phyloP scores from a whole-genome alignment of 2,888 invertebrate species.

The Eupeodes latifasciatus region DNA sequence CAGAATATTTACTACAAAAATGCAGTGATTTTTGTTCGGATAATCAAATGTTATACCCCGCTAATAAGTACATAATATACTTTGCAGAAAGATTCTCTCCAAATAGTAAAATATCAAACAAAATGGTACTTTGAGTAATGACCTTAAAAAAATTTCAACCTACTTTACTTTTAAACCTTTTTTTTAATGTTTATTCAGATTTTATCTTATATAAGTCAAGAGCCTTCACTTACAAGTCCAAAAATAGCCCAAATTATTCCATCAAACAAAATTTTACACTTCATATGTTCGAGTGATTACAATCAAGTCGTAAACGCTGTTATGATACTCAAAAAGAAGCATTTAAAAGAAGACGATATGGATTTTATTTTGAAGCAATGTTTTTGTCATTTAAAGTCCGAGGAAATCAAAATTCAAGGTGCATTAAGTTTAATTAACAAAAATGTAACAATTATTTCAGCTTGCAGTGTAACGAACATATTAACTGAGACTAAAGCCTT shows the following conservation, averaged over 20 bases:
- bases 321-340: constrained; percentile 40
- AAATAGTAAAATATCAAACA: constrained; percentile 11
- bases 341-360: constrained; percentile 44
- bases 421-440: constrained; percentile 46
- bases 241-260: constrained; percentile 38
- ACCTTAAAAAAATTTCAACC: background rate
- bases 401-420: constrained; percentile 49
- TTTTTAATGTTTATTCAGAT: constrained; percentile 18
- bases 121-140: background rate
- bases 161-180: background rate
- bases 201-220: constrained; percentile 48
- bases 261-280: constrained; percentile 35
- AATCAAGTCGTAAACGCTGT: constrained; percentile 65
- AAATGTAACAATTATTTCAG: constrained; percentile 30
- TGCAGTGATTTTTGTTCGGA: background rate
- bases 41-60: background rate
- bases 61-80: constrained; percentile 43
- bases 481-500: constrained; percentile 26
- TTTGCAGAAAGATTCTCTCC: constrained; percentile 10
- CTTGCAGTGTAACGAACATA: background rate
- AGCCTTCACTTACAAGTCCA: background rate
- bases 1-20: constrained; percentile 35
- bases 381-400: constrained; percentile 26
- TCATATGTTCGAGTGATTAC: constrained; percentile 46
- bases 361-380: constrained; percentile 52